phyloP scores from a whole-genome alignment of 2,888 invertebrate genomes.

The Drosophila eohydei region DNA sequence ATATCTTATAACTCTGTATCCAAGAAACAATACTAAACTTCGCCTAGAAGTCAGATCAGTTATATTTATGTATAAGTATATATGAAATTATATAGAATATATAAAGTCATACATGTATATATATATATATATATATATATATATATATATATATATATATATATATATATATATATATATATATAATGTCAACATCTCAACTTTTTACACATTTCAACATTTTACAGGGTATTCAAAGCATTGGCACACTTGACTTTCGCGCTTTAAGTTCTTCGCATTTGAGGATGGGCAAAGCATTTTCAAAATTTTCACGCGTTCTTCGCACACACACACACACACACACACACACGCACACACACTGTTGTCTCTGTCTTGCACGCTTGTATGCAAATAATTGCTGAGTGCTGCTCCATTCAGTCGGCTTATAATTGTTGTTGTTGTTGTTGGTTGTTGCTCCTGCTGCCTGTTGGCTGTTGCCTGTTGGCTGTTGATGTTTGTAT shows the following conservation, averaged over 20 bases:
- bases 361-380: slow-evolving; percentile 35
- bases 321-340: slow-evolving; percentile 20
- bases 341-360: neutral
- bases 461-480: slow-evolving; percentile 5
- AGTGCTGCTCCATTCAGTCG: slow-evolving; percentile 57
- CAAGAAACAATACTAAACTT: too few species aligned
- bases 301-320: slow-evolving; percentile 61
- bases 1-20: too few species aligned
- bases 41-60: too few species aligned
- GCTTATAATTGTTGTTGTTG: slow-evolving; percentile 52
- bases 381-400: slow-evolving; percentile 75
- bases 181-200: neutral
- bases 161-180: neutral
- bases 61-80: too few species aligned
- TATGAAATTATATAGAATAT: too few species aligned
- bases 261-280: slow-evolving; percentile 38
- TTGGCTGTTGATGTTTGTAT: slow-evolving; percentile 55
- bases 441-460: slow-evolving; percentile 6
- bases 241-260: neutral
- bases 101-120: too few species aligned
- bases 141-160: neutral
- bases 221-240: slow-evolving; percentile 18
- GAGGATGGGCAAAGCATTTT: slow-evolving; percentile 26
- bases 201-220: neutral
- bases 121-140: too few species aligned